These are phyloP conservation scores for Megamerina dolium DNA, from an alignment of 2,888 invertebrate genomes.

Conservation along the genomic window DNA sequence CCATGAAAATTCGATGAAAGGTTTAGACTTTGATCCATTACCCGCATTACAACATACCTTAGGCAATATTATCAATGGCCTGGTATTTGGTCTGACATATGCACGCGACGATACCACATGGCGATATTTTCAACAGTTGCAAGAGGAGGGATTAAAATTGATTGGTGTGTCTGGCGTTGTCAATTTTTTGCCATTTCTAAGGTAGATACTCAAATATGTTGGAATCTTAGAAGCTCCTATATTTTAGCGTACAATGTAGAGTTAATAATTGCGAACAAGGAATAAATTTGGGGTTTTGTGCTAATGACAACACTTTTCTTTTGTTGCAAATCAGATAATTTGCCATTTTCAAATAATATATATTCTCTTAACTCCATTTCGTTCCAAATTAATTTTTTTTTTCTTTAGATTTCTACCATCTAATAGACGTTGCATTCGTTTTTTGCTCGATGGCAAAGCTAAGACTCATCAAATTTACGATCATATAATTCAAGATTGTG, in stretches of 20 bases:
- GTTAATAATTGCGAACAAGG: not conserved
- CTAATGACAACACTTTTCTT: no score
- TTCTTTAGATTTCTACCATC: constrained; percentile 49
- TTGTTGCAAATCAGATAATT: no score
- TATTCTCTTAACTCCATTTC: no score
- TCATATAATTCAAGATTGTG: constrained; percentile 58
- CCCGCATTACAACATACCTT: constrained; percentile 56
- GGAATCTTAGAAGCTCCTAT: not conserved
- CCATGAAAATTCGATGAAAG: constrained; percentile 27
- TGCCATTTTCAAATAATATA: no score
- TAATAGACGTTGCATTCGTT: constrained; percentile 59
- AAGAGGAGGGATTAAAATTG: constrained; percentile 77
- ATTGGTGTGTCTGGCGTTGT: constrained; percentile 77
- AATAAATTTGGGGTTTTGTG: not conserved
- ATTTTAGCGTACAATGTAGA: not conserved
- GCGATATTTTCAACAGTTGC: constrained; percentile 68
- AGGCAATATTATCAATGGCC: constrained; percentile 69
- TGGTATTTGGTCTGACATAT: constrained; percentile 73
- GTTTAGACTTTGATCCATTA: constrained; percentile 44
- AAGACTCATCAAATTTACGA: constrained; percentile 70
- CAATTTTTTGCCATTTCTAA: constrained; percentile 77
- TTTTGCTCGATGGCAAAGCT: constrained; percentile 62
- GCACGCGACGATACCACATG: constrained; percentile 65
- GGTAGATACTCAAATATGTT: constrained; percentile 52
- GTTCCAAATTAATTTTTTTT: no score